Percentiles rank a stretch among this genome's conserved stretches.
Evolutionary conservation across 2,113 vertebrate species (phyloP).

Genomic region (Podilymbus podiceps): DNA sequence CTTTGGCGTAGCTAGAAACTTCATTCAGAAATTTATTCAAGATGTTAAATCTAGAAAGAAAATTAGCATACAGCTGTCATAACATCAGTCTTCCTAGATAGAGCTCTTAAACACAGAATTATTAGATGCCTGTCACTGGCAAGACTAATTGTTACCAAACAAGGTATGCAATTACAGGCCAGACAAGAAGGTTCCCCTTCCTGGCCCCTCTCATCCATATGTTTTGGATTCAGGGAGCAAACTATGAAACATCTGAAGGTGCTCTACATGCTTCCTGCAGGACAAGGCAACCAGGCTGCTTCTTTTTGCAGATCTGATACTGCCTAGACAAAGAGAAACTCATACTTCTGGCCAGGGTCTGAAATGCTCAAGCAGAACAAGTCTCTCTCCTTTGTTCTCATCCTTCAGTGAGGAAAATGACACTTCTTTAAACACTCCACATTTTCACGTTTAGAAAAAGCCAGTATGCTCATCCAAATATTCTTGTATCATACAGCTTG

Average conservation of each 20-base stretch:
- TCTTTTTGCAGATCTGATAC: neutral
- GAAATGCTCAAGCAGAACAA: neutral
- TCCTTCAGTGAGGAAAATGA: neutral
- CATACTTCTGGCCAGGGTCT: neutral
- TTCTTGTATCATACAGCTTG: neutral
- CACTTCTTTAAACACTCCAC: neutral
- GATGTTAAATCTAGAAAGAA: neutral
- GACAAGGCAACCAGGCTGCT: neutral
- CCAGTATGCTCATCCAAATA: neutral
- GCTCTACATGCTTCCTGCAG: neutral
- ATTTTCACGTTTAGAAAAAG: neutral
- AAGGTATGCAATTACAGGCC: neutral
- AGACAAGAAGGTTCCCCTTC: neutral
- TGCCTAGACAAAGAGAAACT: neutral
- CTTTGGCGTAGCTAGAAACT: neutral
- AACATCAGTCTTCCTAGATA: neutral
- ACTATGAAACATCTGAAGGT: neutral
- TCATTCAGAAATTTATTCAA: neutral
- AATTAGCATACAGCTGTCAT: conserved; percentile 15
- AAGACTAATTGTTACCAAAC: neutral
- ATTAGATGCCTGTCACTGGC: neutral
- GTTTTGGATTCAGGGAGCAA: neutral
- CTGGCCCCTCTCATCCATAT: neutral
- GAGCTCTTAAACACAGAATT: neutral
- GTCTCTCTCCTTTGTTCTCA: neutral